Evolutionary conservation across 2,113 vertebrate genomes (phyloP), one percentile per base, ranked within the genome.

Genomic region (Lampris megalopsis): DNA sequence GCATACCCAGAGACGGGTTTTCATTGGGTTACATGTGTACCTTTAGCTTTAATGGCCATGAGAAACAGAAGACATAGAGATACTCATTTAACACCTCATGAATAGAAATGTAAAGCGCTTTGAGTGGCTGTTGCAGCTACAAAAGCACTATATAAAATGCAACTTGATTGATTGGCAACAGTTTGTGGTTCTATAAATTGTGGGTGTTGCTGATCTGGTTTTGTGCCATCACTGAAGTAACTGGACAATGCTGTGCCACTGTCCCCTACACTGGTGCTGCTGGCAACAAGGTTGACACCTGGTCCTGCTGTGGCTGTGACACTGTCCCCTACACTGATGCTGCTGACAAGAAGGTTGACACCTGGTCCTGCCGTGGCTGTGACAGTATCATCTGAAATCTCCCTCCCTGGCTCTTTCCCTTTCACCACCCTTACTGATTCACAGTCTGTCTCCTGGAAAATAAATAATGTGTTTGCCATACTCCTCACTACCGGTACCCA

Each of bases 211-310:
- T 56, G 53, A n/a, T 56, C 11, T 56, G 53, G 53, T n/a, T 56
- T 56, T 56, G 53, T 3, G 43, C 60, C 60, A 62, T 62, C 60
- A 62, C 6, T 62, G 60, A 62, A 36, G 60, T 62, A 62, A 45
- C 43, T 6, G 3, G 43, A 6, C 3, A 45, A 45, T 4, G 3
- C 6, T 45, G 43, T 45, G 3, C 43, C 43, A 45, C 3, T 3
- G 6, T 45, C 43, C 42, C 62, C 2, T 64, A 64, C 45, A 45
- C 62, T 0, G 62, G 62, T 64, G 62, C 62, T 64, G 62, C 40
- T 64, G 62, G 62, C 62, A 64, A 64, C 40, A 64, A 64, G 62
- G 62, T 45, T 64, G 62, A 45, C 40, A 43, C 40, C 40, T 35
- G 40, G 62, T 64, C 40, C 62, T 64, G 43, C 45, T 11, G 38